Conservation (phyloP, 2,797 vertebrate species). For the Tarsius wallacei region DNA sequence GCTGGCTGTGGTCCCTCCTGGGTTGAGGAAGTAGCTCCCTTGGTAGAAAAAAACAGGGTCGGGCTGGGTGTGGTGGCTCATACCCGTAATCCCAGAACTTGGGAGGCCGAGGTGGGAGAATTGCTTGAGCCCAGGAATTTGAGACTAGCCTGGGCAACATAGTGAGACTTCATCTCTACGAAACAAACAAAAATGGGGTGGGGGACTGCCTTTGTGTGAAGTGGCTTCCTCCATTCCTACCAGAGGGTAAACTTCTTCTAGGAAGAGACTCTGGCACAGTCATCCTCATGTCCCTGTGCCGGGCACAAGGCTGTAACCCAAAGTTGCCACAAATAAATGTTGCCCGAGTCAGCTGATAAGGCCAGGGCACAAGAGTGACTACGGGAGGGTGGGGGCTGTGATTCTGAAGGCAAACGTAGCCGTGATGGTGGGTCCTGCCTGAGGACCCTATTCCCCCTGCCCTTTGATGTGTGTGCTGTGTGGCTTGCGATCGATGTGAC, state of each 20-base stretch:
- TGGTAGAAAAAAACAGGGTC: no score
- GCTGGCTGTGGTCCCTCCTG: not conserved
- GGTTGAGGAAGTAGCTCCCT: not conserved
- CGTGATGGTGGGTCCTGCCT: not conserved
- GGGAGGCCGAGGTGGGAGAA: no score
- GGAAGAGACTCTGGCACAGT: not conserved
- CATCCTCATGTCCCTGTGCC: not conserved
- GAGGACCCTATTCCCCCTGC: not conserved
- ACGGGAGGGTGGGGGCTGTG: no score
- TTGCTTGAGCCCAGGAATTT: no score
- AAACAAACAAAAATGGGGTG: not conserved
- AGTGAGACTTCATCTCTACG: no score
- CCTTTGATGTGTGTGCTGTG: not conserved
- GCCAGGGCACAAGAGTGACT: not conserved
- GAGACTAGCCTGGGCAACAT: no score
- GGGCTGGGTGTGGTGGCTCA: no score
- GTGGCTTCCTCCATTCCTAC: not conserved
- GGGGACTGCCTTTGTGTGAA: not conserved
- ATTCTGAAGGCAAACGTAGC: not conserved
- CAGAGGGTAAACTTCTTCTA: not conserved
- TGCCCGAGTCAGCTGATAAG: not conserved
- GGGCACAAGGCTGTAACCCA: not conserved
- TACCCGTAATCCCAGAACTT: no score
- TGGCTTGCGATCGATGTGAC: constrained; percentile 30
- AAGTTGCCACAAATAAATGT: not conserved